A percentile compares a stretch with the other conserved stretches of the same genome.
phyloP scores from a whole-genome alignment of 1,140 invertebrate genomes.

The Ceratina japonica region DNA sequence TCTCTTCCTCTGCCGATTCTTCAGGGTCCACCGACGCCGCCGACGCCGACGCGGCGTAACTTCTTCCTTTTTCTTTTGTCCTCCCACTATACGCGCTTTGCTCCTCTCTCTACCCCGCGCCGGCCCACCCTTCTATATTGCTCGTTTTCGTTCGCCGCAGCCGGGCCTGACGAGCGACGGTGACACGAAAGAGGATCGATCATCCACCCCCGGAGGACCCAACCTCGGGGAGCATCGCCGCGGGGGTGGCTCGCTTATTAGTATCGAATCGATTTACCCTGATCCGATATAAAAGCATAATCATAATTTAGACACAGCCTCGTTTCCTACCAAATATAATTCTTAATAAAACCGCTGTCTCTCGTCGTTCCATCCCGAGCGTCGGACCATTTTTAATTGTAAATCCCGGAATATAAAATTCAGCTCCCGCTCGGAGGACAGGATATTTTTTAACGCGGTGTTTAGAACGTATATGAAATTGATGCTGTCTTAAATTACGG shows the following conservation, averaged over 20 bases:
- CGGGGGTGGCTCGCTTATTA: constrained; percentile 6
- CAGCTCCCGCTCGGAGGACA: constrained; percentile 16
- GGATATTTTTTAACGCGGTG: constrained; percentile 32
- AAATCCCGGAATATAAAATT: too few species aligned
- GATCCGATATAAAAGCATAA: neutral
- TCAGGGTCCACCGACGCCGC: constrained; percentile 63
- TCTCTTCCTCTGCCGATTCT: constrained; percentile 57
- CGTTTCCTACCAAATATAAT: too few species aligned
- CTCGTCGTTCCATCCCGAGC: too few species aligned
- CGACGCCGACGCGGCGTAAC: constrained; percentile 60
- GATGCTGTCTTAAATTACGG: constrained; percentile 53
- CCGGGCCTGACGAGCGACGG: constrained; percentile 51
- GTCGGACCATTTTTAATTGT: too few species aligned
- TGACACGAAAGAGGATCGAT: constrained; percentile 65
- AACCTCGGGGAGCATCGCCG: neutral
- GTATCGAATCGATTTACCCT: neutral
- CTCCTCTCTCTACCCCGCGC: constrained; percentile 17
- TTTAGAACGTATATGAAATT: constrained; percentile 60
- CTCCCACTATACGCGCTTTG: constrained; percentile 43
- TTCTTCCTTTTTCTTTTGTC: constrained; percentile 54
- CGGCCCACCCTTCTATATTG: constrained; percentile 17
- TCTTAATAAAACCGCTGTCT: too few species aligned
- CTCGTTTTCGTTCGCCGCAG: constrained; percentile 26
- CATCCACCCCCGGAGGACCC: constrained; percentile 40
- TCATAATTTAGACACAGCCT: too few species aligned